phyloP scores from a whole-genome alignment of 2,888 invertebrate genomes.

The Eupithecia subumbrata region DNA sequence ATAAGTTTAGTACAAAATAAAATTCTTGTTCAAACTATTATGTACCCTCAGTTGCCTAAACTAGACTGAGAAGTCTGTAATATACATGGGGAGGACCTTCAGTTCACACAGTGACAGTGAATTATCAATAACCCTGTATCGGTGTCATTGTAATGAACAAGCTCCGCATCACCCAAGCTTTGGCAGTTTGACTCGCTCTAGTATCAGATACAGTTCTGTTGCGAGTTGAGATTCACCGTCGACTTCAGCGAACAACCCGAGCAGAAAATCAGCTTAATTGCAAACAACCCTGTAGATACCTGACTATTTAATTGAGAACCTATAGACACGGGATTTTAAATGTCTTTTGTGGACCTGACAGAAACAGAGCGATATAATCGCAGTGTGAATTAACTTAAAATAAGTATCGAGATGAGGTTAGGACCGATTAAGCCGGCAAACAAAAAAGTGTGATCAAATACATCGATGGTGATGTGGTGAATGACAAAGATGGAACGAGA shows the following conservation, averaged over 20 bases:
- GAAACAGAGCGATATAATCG: not conserved
- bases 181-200: slow-evolving; percentile 49
- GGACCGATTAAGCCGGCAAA: not conserved
- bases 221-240: slow-evolving; percentile 58
- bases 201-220: slow-evolving; percentile 56
- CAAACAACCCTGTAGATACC: slow-evolving; percentile 48
- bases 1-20: no score
- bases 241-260: slow-evolving; percentile 55
- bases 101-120: no score
- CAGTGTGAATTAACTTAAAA: not conserved
- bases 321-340: not conserved
- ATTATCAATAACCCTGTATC: no score
- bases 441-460: not conserved
- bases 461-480: not conserved
- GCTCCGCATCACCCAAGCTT: slow-evolving; percentile 37
- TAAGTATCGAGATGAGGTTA: not conserved
- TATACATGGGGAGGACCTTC: no score
- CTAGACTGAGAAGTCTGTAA: no score
- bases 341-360: not conserved
- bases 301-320: not conserved
- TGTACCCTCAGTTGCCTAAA: no score
- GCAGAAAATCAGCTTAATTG: slow-evolving; percentile 72
- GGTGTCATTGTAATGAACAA: not conserved
- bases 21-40: no score
- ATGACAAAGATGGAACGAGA: not conserved